Evolutionary conservation across 1,140 invertebrate species (phyloP).

Genomic region (Zophobas atratus): DNA sequence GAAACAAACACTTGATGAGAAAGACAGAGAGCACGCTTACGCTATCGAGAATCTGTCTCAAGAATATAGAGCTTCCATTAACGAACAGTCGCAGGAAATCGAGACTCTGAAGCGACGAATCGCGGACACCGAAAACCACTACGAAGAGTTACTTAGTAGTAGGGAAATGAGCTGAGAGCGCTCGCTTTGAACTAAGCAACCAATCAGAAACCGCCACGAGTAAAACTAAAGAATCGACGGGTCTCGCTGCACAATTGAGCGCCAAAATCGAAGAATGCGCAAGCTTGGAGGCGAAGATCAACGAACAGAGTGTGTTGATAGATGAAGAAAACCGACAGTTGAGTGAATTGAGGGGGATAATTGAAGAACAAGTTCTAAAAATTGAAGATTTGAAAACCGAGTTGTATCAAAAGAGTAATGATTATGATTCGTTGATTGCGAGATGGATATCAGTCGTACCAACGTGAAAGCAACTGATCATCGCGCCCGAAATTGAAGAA

Average conservation of each 20-base stretch:
- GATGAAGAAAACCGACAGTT: slow-evolving; percentile 72
- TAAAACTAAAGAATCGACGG: slow-evolving; percentile 48
- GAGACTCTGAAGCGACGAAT: slow-evolving; percentile 45
- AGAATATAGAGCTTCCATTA: slow-evolving; percentile 1
- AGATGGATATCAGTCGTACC: slow-evolving; percentile 62
- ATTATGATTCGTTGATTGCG: slow-evolving; percentile 70
- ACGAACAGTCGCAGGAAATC: slow-evolving; percentile 8
- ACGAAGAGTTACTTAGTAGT: slow-evolving; percentile 56
- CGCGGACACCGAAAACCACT: slow-evolving; percentile 54
- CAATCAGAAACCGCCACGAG: slow-evolving; percentile 34
- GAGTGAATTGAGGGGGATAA: slow-evolving; percentile 70
- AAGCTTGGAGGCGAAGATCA: slow-evolving; percentile 67
- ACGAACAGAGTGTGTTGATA: slow-evolving; percentile 70
- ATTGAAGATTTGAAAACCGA: slow-evolving; percentile 78
- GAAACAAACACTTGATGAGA: slow-evolving; percentile 46
- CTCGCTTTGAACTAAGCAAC: slow-evolving; percentile 49
- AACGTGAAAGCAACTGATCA: slow-evolving; percentile 20
- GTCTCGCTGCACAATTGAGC: slow-evolving; percentile 44
- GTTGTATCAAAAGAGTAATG: slow-evolving; percentile 73
- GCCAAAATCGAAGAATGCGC: slow-evolving; percentile 70
- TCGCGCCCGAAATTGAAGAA: slow-evolving; percentile 27
- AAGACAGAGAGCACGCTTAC: slow-evolving; percentile 54
- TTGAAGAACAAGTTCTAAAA: slow-evolving; percentile 79
- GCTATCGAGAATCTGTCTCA: slow-evolving; percentile 50
- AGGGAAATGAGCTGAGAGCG: slow-evolving; percentile 58